Evolutionary conservation across 2,888 invertebrate species (phyloP), one percentile per base, ranked within the genome.

Genomic region (Sarcophaga caerulescens): DNA sequence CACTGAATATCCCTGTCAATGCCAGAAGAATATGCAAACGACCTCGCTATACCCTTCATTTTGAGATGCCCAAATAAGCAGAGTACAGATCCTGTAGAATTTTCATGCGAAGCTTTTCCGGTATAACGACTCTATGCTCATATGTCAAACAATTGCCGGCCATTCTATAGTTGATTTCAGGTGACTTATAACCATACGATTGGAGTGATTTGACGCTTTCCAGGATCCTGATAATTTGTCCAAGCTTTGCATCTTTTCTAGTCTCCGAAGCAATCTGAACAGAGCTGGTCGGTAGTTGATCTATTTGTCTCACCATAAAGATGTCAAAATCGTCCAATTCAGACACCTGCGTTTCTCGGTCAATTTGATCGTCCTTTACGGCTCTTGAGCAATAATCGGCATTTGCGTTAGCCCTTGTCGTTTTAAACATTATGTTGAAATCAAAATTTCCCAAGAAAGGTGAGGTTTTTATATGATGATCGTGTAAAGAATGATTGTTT

Each of bases 361-460:
- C 11, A 4, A 68, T 12, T 4, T 3, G n/a, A 12, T n/a, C 14
- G 21, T 68, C 21, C 19, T 70, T 52, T 4, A 73, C 12, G 19
- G 60, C 70, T 8, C 73, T 70, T 25, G 69, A 77, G 4, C 63
- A 71, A 66, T 25, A 82, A 45, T 82, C 71, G 6, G 70, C 76
- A 25, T 76, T 77, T 19, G 23, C 57, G 62, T 66, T 69, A 8
- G n/a, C 44, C 21, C 70, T 75, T n/a, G 81, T 60, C 1, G 70
- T 44, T 8, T 74, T 77, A 45, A 21, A 76, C 19, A 44, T 19
- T 44, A 68, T 12, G 17, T 68, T 21, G 45, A 77, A 77, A 69
- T 77, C 68, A 17, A 69, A 77, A 23, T 82, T 84, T 14, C 17
- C 14, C 1, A 77, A 21, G 52, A 78, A n/a, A n/a, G n/a, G n/a